A percentile compares a stretch with the other conserved stretches of the same genome.
phyloP scores from a whole-genome alignment of 2,113 vertebrate species.

The Pionites leucogaster region DNA sequence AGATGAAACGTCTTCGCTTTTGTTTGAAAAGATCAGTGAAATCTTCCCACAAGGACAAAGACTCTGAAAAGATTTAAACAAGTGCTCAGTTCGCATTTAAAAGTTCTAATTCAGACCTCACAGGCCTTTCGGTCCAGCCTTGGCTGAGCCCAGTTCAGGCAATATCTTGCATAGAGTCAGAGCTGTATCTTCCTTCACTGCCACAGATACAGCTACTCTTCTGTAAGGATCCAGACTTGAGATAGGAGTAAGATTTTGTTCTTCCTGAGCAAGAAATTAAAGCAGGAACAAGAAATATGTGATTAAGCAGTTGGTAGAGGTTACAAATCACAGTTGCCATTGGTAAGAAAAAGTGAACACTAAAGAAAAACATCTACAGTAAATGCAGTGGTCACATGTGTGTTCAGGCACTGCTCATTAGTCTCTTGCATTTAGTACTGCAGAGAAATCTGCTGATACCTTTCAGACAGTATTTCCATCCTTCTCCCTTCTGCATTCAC shows the following conservation, averaged over 20 bases:
- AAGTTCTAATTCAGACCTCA: neutral
- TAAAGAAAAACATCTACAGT: neutral
- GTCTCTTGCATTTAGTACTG: neutral
- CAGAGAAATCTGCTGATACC: neutral
- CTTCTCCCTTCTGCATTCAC: neutral
- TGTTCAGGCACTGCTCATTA: neutral
- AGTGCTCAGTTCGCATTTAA: neutral
- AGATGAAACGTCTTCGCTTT: neutral
- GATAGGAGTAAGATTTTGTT: neutral
- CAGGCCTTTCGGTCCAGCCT: neutral
- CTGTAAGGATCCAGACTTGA: neutral
- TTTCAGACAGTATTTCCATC: neutral
- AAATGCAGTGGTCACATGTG: neutral
- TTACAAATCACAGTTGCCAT: neutral
- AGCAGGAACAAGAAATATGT: neutral
- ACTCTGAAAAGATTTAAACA: neutral
- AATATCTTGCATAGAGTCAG: neutral
- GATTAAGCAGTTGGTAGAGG: neutral
- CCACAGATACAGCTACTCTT: neutral
- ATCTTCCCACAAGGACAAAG: slow-evolving; percentile 11
- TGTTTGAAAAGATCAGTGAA: slow-evolving; percentile 4
- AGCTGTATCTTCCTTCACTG: neutral
- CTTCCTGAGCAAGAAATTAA: neutral
- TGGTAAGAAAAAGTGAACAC: neutral
- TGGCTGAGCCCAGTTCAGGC: neutral